Conservation (phyloP, 2,797 vertebrate genomes). For the Peromyscus eremicus region DNA sequence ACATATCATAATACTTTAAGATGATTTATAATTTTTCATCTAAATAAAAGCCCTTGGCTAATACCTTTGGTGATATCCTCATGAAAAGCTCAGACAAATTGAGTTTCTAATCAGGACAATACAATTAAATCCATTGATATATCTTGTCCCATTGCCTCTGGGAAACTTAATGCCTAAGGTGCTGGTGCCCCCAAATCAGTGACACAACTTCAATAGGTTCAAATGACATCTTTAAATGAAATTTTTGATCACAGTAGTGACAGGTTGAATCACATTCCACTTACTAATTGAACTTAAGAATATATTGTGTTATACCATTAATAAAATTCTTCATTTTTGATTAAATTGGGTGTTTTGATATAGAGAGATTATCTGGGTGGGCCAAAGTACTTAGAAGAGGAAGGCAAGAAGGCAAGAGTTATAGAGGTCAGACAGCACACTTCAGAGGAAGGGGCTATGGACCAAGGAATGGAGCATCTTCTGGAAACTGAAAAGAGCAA, state of each 20-base stretch:
- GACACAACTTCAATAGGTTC: neutral
- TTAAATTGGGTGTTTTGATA: neutral
- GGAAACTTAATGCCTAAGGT: neutral
- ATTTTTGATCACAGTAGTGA: neutral
- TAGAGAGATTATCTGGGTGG: neutral
- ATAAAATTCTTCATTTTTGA: neutral
- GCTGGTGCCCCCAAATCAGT: neutral
- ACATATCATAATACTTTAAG: neutral
- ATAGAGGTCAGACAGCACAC: neutral
- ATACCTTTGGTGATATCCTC: neutral
- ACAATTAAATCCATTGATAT: neutral
- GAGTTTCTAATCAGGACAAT: neutral
- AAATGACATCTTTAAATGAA: neutral
- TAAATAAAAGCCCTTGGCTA: neutral
- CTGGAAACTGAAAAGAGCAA: neutral
- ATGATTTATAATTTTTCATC: neutral
- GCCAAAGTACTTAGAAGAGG: neutral
- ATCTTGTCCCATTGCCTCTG: neutral
- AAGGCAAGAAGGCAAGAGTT: neutral
- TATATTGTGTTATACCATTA: neutral
- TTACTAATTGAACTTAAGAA: neutral
- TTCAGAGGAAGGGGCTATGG: neutral
- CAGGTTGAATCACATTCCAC: neutral
- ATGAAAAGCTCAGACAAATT: neutral
- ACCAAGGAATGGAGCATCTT: neutral